These are phyloP conservation scores for Poeciliopsis occidentalis DNA, from an alignment of 2,113 vertebrate genomes.

Conservation along the genomic window DNA sequence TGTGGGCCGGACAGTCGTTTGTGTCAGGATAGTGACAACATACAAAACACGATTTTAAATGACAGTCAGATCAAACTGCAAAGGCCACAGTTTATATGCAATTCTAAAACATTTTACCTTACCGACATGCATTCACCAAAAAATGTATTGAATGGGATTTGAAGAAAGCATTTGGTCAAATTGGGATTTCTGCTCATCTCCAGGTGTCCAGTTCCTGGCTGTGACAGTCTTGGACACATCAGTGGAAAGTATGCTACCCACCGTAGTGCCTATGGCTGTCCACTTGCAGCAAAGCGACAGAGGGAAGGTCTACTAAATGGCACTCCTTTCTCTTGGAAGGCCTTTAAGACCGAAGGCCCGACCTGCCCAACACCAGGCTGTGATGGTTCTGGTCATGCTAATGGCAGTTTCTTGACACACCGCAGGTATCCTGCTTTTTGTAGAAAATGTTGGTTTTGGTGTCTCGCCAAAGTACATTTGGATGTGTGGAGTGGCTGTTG, in stretches of 20 bases:
- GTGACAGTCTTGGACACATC: constrained; percentile 97
- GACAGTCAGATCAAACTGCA: too few relatives aligned
- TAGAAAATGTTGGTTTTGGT: not conserved
- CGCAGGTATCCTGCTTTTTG: constrained; percentile 84
- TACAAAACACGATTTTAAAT: too few relatives aligned
- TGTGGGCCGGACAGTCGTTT: too few relatives aligned
- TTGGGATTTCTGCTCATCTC: not conserved
- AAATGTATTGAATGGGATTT: too few relatives aligned
- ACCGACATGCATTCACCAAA: too few relatives aligned
- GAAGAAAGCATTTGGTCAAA: not conserved
- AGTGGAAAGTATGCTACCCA: constrained; percentile 98
- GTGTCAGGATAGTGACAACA: too few relatives aligned
- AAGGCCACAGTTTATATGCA: too few relatives aligned
- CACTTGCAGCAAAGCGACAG: constrained; percentile 92
- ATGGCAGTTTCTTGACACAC: constrained; percentile 97
- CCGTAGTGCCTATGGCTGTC: constrained; percentile 95
- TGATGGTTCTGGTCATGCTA: constrained; percentile 94
- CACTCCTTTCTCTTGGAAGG: constrained; percentile 94
- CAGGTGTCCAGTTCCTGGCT: constrained; percentile 97
- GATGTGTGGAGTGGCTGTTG: not conserved
- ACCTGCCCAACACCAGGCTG: constrained; percentile 95
- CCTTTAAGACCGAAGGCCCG: constrained; percentile 92
- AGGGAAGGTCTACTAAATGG: constrained; percentile 94
- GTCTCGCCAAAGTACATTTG: not conserved
- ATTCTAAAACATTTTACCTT: too few relatives aligned